These are phyloP conservation scores for Dascyllus trimaculatus DNA, from an alignment of 2,113 vertebrate genomes.

Conservation along the genomic window DNA sequence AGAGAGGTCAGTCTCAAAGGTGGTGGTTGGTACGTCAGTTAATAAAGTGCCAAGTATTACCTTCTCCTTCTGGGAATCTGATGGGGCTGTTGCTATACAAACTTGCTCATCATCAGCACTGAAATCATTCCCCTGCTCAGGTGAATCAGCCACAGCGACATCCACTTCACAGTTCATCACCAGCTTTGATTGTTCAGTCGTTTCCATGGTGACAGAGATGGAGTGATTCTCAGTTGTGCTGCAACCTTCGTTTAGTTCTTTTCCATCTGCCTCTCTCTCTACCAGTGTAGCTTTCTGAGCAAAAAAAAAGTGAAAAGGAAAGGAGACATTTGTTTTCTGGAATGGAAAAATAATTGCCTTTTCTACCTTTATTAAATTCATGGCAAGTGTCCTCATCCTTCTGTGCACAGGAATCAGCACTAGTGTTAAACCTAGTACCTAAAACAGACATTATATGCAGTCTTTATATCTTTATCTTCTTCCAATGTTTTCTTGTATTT, in stretches of 20 bases:
- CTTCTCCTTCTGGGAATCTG: conserved; percentile 47
- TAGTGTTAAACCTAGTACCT: too few relatives aligned
- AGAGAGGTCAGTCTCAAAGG: conserved; percentile 26
- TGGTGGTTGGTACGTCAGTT: conserved; percentile 36
- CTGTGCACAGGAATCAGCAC: too few relatives aligned
- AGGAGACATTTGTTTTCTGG: conserved; percentile 15
- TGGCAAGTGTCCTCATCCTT: not conserved
- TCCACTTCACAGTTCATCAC: conserved; percentile 76
- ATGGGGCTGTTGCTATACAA: conserved; percentile 46
- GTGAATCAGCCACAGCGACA: conserved; percentile 65
- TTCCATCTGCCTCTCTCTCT: conserved; percentile 72
- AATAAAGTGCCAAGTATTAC: conserved; percentile 33
- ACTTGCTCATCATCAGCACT: conserved; percentile 58
- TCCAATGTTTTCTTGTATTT: too few relatives aligned
- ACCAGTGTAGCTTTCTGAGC: conserved; percentile 73
- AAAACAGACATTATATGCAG: too few relatives aligned
- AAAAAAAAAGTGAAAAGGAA: conserved; percentile 19
- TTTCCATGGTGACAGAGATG: conserved; percentile 85
- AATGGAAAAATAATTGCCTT: too few relatives aligned
- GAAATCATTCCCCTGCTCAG: conserved; percentile 60
- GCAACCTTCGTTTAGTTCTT: conserved; percentile 75
- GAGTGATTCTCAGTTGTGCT: conserved; percentile 75
- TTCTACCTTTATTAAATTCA: not conserved
- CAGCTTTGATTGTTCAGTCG: conserved; percentile 76
- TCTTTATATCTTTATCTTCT: too few relatives aligned